Evolutionary conservation across 2,888 invertebrate genomes (phyloP), one percentile per base, ranked within the genome.

Genomic region (Ellobium chinense): DNA sequence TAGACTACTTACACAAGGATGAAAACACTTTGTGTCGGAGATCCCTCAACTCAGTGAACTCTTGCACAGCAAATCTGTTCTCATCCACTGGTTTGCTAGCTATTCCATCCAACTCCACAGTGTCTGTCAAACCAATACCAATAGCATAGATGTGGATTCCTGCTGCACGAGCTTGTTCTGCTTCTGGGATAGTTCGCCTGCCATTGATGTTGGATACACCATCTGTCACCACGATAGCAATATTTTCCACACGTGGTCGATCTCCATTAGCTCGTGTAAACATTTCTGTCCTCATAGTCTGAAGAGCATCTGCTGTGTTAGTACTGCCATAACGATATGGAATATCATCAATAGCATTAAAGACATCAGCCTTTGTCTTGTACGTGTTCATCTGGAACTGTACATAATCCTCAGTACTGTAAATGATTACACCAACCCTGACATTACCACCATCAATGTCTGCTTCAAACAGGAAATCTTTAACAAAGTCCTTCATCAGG

Each of bases 191-290:
- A 0, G 90, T 90, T 36, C 83, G 68, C 56, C 87, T 78, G 4
- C 86, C 78, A 79, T 90, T 89, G 77, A 92, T 89, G 80, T 91
- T 91, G 14, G 91, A 91, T 9, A 91, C 88, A 80, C 91, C 91
- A 77, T 92, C 91, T 31, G 91, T 89, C 56, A 92, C 83, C 36
- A 91, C 85, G 56, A 92, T 87, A 27, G 87, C 87, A 62, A 91
- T 83, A 76, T 92, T 91, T 18, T 84, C 84, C 4, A 87, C 91
- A 36, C 87, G 86, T 36, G 88, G 87, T 58, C 92, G 83, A 80
- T 91, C 91, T 4, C 92, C 92, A 75, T 88, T 87, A 14, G 66
- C 83, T 66, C 37, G 75, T 27, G 85, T 86, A 82, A 89, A 91
- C 87, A 91, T 87, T 46, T 86, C 80, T 12, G 84, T 82, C 27